phyloP scores from a whole-genome alignment of 2,797 vertebrate species.

The Chaunax sp. region DNA sequence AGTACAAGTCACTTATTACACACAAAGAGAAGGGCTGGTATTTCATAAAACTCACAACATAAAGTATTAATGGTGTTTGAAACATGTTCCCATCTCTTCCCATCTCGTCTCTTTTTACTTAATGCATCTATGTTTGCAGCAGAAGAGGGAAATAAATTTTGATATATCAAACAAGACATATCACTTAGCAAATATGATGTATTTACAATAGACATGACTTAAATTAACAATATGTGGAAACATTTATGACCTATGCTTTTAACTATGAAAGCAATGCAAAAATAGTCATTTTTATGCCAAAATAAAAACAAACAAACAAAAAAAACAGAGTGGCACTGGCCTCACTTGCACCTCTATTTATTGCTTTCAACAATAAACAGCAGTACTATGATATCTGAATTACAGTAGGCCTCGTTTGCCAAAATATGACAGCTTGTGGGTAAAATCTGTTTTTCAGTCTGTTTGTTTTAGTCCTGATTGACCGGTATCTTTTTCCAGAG shows the following conservation, averaged over 20 bases:
- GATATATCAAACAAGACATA: background rate
- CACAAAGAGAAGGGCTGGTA: background rate
- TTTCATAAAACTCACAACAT: no score
- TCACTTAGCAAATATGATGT: background rate
- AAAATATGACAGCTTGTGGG: no score
- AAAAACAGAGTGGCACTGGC: background rate
- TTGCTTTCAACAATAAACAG: background rate
- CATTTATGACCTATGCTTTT: background rate
- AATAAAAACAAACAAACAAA: no score
- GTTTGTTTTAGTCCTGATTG: no score
- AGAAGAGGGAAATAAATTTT: no score
- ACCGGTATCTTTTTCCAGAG: no score
- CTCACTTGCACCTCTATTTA: slow-evolving; percentile 5
- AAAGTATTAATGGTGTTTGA: no score
- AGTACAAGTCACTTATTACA: background rate
- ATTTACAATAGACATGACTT: background rate
- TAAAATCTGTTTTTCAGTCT: no score
- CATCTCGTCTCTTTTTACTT: no score
- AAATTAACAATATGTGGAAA: background rate
- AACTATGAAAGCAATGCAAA: background rate
- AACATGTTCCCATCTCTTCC: no score
- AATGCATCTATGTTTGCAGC: no score
- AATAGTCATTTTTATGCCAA: background rate
- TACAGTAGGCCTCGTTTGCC: background rate
- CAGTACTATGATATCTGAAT: slow-evolving; percentile 2